Evolutionary conservation across 2,797 vertebrate genomes (phyloP).

Genomic region (Buceros bicornis): DNA sequence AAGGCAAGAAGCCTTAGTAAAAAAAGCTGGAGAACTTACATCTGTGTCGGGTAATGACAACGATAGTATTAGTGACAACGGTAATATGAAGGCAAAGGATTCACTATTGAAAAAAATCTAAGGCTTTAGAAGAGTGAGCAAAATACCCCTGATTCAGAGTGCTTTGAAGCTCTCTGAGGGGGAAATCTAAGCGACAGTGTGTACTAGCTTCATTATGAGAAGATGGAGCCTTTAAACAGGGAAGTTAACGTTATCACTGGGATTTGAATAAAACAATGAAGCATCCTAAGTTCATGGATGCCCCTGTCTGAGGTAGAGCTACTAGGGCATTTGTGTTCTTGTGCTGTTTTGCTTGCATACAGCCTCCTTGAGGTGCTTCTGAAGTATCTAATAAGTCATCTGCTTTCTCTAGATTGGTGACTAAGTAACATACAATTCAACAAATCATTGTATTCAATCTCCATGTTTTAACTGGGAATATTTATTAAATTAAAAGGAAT

Average conservation of each 20-base stretch:
- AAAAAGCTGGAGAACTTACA: not conserved
- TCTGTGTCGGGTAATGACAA: not conserved
- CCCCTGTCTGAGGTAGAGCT: not conserved
- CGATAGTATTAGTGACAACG: not conserved
- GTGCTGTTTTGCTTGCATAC: not conserved
- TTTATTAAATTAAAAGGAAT: not conserved
- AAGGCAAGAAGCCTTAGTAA: not conserved
- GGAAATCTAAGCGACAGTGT: not conserved
- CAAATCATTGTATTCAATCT: not conserved
- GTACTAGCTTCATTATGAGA: not conserved
- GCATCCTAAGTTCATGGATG: not conserved
- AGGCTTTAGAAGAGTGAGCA: not conserved
- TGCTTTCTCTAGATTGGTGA: not conserved
- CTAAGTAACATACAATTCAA: not conserved
- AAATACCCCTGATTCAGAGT: not conserved
- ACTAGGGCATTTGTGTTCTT: not conserved
- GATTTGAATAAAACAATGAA: not conserved
- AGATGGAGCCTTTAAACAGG: not conserved
- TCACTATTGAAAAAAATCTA: not conserved
- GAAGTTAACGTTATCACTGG: not conserved
- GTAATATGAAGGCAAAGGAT: not conserved
- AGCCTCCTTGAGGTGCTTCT: not conserved
- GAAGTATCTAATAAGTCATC: rapidly evolving
- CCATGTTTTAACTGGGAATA: not conserved
- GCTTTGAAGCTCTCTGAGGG: not conserved